Evolutionary conservation across 2,113 vertebrate genomes (phyloP).

Genomic region (Hyla sarda): DNA sequence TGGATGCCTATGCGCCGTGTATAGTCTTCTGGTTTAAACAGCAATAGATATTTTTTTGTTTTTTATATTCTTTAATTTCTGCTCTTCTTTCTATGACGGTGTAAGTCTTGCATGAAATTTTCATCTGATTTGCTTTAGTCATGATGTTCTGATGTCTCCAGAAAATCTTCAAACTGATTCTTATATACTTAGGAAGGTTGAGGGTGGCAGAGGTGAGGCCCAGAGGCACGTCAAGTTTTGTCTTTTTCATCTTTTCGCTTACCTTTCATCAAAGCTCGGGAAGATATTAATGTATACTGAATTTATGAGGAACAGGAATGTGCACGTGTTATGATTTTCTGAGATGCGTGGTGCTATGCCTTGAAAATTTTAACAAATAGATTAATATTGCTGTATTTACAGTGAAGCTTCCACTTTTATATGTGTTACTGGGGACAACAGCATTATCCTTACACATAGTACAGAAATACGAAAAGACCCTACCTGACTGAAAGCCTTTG

Average conservation of each 20-base stretch:
- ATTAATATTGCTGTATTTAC: not conserved
- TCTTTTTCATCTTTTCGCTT: conserved; percentile 14
- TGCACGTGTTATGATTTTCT: not conserved
- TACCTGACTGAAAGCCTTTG: too few species aligned
- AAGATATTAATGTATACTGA: conserved; percentile 29
- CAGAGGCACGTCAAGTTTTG: conserved; percentile 15
- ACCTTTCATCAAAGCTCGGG: conserved; percentile 17
- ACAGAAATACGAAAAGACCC: too few species aligned
- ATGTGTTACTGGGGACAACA: too few species aligned
- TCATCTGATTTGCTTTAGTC: not conserved
- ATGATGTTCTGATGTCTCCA: not conserved
- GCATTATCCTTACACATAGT: too few species aligned
- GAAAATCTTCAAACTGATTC: conserved; percentile 36
- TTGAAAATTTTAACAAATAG: not conserved
- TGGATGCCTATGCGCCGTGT: not conserved
- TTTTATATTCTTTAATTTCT: not conserved
- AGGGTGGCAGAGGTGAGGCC: conserved; percentile 12
- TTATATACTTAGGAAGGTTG: not conserved
- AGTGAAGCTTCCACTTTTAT: not conserved
- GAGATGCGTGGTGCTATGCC: not conserved
- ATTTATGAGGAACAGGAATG: not conserved
- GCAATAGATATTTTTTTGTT: not conserved
- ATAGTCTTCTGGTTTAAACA: not conserved
- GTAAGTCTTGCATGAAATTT: not conserved
- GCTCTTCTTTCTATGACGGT: not conserved